phyloP scores from a whole-genome alignment of 2,888 invertebrate species.

The Merodon equestris region DNA sequence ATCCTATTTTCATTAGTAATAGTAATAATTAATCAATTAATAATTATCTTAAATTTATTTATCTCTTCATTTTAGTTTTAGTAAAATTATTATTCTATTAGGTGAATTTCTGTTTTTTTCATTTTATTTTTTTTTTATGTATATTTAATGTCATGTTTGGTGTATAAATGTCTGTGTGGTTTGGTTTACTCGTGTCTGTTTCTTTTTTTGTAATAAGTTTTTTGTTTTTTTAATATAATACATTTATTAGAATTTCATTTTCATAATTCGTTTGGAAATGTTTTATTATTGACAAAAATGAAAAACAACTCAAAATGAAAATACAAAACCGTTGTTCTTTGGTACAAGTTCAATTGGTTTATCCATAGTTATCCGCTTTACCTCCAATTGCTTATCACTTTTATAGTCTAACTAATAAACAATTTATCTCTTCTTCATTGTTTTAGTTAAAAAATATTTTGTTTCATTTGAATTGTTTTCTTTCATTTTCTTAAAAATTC shows the following conservation, averaged over 20 bases:
- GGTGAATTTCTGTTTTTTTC: conserved; percentile 47
- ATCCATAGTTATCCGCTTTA: conserved; percentile 21
- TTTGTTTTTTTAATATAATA: conserved; percentile 59
- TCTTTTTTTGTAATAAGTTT: conserved; percentile 11
- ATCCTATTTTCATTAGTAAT: conserved; percentile 57
- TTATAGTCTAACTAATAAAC: conserved; percentile 57
- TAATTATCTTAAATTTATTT: conserved; percentile 63
- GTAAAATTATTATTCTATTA: conserved; percentile 64
- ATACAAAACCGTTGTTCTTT: conserved; percentile 3
- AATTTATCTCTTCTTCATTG: conserved; percentile 36
- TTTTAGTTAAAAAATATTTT: conserved; percentile 50
- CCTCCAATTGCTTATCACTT: conserved; percentile 45
- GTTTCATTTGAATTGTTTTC: conserved; percentile 7
- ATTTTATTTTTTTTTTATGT: conserved; percentile 35
- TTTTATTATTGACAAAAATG: conserved; percentile 2
- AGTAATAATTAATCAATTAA: conserved; percentile 67
- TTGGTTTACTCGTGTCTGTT: conserved; percentile 9
- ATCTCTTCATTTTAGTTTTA: conserved; percentile 23
- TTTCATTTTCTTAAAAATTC: conserved; percentile 46
- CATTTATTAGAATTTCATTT: conserved; percentile 49
- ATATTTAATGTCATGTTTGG: conserved; percentile 23
- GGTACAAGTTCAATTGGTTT: conserved; percentile 16
- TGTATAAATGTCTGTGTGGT: conserved; percentile 24
- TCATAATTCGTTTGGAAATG: conserved; percentile 47
- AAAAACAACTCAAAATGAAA: too few species aligned